A percentile compares a stretch with the other conserved stretches of the same genome.
phyloP scores from a whole-genome alignment of 2,797 vertebrate species.

The Rhyacichthys aspro region DNA sequence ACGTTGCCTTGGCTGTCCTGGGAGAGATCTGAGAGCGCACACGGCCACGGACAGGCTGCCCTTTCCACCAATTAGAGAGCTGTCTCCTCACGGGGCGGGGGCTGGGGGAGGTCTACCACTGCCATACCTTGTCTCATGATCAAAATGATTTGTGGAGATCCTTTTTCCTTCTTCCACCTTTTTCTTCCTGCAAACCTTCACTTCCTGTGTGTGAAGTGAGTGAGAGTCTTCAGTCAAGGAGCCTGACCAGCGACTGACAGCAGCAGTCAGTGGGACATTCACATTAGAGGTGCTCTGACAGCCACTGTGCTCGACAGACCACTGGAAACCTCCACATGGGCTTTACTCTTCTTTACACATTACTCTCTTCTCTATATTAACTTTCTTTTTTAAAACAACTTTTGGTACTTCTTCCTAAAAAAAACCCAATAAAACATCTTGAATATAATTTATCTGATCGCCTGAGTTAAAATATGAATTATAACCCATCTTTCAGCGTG shows the following conservation, averaged over 20 bases:
- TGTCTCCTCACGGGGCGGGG: slow-evolving; percentile 72
- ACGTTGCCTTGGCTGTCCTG: slow-evolving; percentile 79
- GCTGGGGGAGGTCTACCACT: slow-evolving; percentile 67
- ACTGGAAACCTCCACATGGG: slow-evolving; percentile 55
- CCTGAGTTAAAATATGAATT: too few species aligned
- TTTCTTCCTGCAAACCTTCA: slow-evolving; percentile 44
- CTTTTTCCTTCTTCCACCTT: slow-evolving; percentile 53
- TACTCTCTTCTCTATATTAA: slow-evolving; percentile 41
- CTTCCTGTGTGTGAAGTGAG: slow-evolving; percentile 65
- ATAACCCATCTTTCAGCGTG: too few species aligned
- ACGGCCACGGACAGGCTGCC: slow-evolving; percentile 78
- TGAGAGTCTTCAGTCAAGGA: slow-evolving; percentile 71
- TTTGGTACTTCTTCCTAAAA: background rate
- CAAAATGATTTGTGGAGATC: slow-evolving; percentile 74
- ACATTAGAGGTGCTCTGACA: slow-evolving; percentile 67
- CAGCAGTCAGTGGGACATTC: slow-evolving; percentile 69
- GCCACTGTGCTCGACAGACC: slow-evolving; percentile 55
- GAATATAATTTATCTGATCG: too few species aligned
- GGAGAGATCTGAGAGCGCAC: slow-evolving; percentile 80
- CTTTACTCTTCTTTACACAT: slow-evolving; percentile 52
- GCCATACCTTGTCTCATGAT: slow-evolving; percentile 76
- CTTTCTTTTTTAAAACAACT: too few species aligned
- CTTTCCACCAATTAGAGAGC: slow-evolving; percentile 85
- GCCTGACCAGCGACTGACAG: slow-evolving; percentile 72
- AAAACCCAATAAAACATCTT: too few species aligned